Evolutionary conservation across 2,888 invertebrate species (phyloP).

Genomic region (Hymenopus coronatus): DNA sequence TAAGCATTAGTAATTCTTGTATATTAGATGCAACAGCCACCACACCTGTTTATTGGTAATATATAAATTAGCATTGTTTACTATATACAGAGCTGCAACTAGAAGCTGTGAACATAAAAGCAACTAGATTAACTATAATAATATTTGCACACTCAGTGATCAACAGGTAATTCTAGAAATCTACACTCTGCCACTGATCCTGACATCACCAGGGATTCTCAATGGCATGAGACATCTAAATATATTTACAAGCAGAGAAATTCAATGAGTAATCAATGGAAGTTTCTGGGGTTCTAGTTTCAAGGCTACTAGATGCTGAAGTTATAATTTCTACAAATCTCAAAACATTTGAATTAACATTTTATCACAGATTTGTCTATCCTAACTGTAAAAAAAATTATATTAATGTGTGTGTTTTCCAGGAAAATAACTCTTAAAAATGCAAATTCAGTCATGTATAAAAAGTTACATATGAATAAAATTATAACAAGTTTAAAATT

Average conservation of each 20-base stretch:
- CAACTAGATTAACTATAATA: background rate
- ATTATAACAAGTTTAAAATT: no score
- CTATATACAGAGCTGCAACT: background rate
- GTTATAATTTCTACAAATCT: no score
- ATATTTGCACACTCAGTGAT: background rate
- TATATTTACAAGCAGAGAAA: background rate
- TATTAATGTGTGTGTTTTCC: no score
- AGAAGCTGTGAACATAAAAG: background rate
- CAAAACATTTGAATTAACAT: no score
- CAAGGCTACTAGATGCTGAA: no score
- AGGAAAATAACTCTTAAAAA: no score
- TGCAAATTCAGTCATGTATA: no score
- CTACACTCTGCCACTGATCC: background rate
- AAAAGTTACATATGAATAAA: no score
- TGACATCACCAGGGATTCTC: background rate
- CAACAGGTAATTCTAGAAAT: background rate
- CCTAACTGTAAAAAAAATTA: no score
- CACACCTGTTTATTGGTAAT: background rate
- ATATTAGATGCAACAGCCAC: background rate
- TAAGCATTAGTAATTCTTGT: background rate
- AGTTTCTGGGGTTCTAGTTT: no score
- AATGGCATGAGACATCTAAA: background rate
- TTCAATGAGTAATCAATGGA: no score
- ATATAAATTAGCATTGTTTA: background rate
- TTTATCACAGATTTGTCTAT: no score